Conservation (phyloP, 1,140 invertebrate species). For the Drosophila repleta region DNA sequence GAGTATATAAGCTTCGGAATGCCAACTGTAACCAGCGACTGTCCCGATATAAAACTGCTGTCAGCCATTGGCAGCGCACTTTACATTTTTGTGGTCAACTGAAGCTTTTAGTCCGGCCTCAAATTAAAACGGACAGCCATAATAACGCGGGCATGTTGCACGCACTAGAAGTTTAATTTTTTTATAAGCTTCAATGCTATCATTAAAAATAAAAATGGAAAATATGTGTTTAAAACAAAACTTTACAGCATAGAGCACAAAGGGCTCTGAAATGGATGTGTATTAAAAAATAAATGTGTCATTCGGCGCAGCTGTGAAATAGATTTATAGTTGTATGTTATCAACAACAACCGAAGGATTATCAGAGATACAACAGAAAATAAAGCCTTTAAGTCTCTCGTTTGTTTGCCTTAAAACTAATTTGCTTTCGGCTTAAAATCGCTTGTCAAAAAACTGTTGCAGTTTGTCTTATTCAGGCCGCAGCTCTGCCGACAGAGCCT, state of each 20-base stretch:
- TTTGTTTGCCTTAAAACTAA: conserved; percentile 4
- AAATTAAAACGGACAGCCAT: background rate
- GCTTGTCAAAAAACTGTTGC: conserved; percentile 32
- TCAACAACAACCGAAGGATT: background rate
- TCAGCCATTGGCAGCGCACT: background rate
- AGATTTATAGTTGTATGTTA: background rate
- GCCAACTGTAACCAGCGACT: too few species aligned
- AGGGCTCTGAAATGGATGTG: too few species aligned
- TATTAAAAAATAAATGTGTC: background rate
- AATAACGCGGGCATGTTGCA: background rate
- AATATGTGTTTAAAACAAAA: background rate
- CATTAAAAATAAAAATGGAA: background rate
- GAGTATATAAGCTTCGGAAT: background rate
- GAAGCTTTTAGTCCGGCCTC: background rate
- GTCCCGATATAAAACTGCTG: background rate
- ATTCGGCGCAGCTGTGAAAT: background rate
- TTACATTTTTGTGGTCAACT: background rate
- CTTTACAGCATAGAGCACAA: background rate
- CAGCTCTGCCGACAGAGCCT: conserved; percentile 12
- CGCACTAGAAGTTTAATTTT: conserved; percentile 4
- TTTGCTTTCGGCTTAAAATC: conserved; percentile 27
- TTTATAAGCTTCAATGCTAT: background rate
- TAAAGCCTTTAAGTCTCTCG: background rate
- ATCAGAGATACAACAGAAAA: background rate
- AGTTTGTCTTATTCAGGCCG: conserved; percentile 44